phyloP scores from a whole-genome alignment of 2,113 vertebrate genomes.

The Anguilla japonica region DNA sequence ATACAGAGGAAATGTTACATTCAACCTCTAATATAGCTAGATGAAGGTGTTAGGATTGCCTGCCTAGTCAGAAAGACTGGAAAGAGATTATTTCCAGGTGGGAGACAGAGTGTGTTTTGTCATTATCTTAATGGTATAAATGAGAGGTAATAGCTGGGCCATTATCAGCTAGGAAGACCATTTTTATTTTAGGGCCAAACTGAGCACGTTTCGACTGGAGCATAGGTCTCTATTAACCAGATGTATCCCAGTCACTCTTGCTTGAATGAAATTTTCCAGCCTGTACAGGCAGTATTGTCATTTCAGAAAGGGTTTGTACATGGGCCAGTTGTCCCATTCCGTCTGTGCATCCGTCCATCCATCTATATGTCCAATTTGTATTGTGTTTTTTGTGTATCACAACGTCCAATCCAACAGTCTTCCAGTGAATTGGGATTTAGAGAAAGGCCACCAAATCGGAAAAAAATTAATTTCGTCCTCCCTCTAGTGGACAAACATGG shows the following conservation, averaged over 20 bases:
- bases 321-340: no score
- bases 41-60: background rate
- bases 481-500: conserved; percentile 19
- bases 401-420: background rate
- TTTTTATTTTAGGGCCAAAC: background rate
- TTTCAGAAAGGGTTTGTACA: no score
- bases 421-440: no score
- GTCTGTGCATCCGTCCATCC: no score
- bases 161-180: background rate
- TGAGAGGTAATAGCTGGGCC: background rate
- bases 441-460: background rate
- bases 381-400: no score
- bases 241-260: no score
- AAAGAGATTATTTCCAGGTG: conserved; percentile 1
- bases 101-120: background rate
- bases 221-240: no score
- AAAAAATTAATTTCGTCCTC: conserved; percentile 1
- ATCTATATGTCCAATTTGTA: no score
- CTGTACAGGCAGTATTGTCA: no score
- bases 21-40: background rate
- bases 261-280: no score
- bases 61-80: background rate
- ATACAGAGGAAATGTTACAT: no score
- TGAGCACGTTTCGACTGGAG: background rate
- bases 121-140: background rate